A percentile compares a stretch with the other conserved stretches of the same genome.
Conservation (phyloP, 2,797 vertebrate genomes). For the Scarus forsteni region DNA sequence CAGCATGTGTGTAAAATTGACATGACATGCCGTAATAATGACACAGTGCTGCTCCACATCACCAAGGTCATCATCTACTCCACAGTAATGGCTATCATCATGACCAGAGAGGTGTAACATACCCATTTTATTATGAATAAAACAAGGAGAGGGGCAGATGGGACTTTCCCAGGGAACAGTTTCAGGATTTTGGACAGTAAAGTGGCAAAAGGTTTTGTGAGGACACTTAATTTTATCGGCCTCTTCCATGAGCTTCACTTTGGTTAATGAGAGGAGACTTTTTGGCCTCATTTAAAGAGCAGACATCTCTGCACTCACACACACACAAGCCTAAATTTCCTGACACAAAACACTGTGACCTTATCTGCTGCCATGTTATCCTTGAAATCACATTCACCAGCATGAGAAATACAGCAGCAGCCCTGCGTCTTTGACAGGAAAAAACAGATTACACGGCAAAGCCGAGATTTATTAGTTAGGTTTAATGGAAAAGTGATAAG, state of each 20-base stretch:
- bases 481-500: constrained; percentile 90
- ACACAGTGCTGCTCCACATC: constrained; percentile 41
- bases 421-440: constrained; percentile 68
- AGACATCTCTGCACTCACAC: constrained; percentile 24
- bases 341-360: constrained; percentile 50
- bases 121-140: constrained; percentile 40
- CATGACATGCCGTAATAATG: constrained; percentile 69
- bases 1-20: constrained; percentile 68
- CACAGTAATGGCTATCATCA: constrained; percentile 56
- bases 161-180: constrained; percentile 46
- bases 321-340: constrained; percentile 33
- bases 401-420: constrained; percentile 46
- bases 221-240: constrained; percentile 61
- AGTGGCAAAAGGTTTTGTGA: constrained; percentile 29
- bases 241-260: constrained; percentile 52
- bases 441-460: constrained; percentile 89
- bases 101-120: constrained; percentile 61
- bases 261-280: constrained; percentile 61
- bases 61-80: constrained; percentile 65
- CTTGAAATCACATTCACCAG: constrained; percentile 34
- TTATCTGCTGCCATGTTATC: constrained; percentile 61
- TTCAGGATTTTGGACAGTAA: constrained; percentile 49
- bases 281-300: constrained; percentile 56
- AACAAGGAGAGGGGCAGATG: constrained; percentile 58
- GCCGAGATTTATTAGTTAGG: constrained; percentile 90